Conservation (phyloP, 2,888 invertebrate genomes). For the Drosophila pegasa region DNA sequence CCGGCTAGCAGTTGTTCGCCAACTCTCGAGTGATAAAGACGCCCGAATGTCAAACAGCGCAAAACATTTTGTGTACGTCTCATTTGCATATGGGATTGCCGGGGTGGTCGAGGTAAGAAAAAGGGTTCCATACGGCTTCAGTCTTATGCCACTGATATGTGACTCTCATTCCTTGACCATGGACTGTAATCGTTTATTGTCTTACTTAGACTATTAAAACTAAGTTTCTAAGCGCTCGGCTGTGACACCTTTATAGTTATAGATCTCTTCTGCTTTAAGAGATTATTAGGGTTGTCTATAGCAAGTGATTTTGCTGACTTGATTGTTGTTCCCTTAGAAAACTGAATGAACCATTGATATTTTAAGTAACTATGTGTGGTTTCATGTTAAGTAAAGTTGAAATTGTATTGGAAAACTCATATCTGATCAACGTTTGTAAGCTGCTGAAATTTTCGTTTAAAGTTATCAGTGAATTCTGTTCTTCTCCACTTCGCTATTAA, state of each 20-base stretch:
- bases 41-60: slow-evolving; percentile 49
- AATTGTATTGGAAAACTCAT: background rate
- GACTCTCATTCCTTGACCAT: slow-evolving; percentile 19
- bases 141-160: slow-evolving; percentile 19
- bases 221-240: background rate
- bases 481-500: too few species aligned
- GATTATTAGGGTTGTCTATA: background rate
- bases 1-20: slow-evolving; percentile 21
- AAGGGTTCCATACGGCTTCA: slow-evolving; percentile 24
- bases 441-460: too few species aligned
- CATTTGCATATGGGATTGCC: slow-evolving; percentile 65
- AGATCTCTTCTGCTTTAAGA: background rate
- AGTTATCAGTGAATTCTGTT: too few species aligned
- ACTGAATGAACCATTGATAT: background rate
- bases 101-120: background rate
- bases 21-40: slow-evolving; percentile 66
- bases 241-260: background rate
- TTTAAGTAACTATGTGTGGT: background rate
- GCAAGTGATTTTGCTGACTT: background rate
- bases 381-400: background rate
- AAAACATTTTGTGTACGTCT: slow-evolving; percentile 50
- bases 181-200: slow-evolving; percentile 14
- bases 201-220: slow-evolving; percentile 1
- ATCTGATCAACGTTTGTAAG: too few species aligned
- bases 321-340: background rate